Evolutionary conservation across 2,888 invertebrate species (phyloP), one percentile per base, ranked within the genome.

Genomic region (Campoplex nolae): DNA sequence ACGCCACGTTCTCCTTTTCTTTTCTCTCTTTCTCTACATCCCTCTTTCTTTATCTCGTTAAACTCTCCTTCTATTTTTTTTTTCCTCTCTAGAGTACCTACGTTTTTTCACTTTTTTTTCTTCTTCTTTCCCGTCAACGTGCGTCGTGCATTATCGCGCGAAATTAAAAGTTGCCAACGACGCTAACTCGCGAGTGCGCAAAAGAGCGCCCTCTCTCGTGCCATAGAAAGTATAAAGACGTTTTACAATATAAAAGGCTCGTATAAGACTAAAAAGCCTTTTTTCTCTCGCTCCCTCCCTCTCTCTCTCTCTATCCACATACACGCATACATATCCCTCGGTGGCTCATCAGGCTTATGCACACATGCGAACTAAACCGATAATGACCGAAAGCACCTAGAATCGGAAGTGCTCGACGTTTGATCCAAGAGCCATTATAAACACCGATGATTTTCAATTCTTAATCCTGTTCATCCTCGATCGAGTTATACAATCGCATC

Each of bases 141-240:
- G 54, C 73, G 62, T 56, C 65, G 28, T 42, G 82, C 79, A 81
- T 82, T 88, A 88, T 83, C 81, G 82, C 75, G 70, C 81, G 68
- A 84, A 88, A 88, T 87, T 87, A 88, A 88, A 88, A 87, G 85
- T 85, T 85, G 75, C 73, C 73, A 48, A 82, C 83, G 79, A 79
- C 68, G 75, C 51, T 38, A 74, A 54, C 74, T 84, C 74, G 75
- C 23, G 23, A 81, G 75, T 78, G 58, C 54, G 35, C 65, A 45
- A 23, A 23, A 65, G 80, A 45, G 54, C 74, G 48, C 62, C 45
- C 56, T 65, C 56, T 70, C 56, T 48, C 38, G 38, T 32, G 35
- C 78, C 73, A 56, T 71, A 35, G 70, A 81, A 75, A 81, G 74
- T 68, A 23, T 23, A 77, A 80, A 58, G 18, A 73, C 77, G 58